Evolutionary conservation across 1,140 invertebrate species (phyloP).

Genomic region (Pogonomyrmex barbatus): DNA sequence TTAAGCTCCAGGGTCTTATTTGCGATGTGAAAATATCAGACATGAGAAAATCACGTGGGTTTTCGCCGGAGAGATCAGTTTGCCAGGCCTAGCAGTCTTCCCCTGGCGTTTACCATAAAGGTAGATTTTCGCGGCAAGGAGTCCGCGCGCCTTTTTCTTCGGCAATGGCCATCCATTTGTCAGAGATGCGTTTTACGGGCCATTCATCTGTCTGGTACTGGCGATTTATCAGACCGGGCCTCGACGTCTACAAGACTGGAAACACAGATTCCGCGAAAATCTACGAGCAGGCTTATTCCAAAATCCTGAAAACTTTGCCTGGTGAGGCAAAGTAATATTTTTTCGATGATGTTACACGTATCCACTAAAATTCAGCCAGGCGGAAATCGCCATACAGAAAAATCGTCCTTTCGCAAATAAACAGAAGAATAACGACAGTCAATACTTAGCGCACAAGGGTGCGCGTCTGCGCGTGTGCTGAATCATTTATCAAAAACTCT

Average conservation of each 20-base stretch:
- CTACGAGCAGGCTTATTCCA: constrained; percentile 44
- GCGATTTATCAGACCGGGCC: constrained; percentile 60
- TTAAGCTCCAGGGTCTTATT: constrained; percentile 1
- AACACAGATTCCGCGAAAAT: constrained; percentile 58
- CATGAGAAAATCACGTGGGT: constrained; percentile 27
- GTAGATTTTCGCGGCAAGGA: neutral
- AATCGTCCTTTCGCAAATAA: neutral
- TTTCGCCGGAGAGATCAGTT: constrained; percentile 37
- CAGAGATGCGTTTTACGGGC: constrained; percentile 62
- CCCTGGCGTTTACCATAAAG: constrained; percentile 51
- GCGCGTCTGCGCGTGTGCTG: neutral
- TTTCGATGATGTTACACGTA: neutral
- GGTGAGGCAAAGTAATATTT: constrained; percentile 31
- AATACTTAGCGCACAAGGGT: neutral
- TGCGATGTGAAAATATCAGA: constrained; percentile 13
- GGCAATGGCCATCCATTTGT: constrained; percentile 63
- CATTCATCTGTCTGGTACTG: constrained; percentile 56
- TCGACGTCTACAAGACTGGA: constrained; percentile 60
- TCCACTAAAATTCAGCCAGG: constrained; percentile 2
- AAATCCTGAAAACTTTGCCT: constrained; percentile 26
- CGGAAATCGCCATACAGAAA: neutral
- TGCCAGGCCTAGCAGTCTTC: constrained; percentile 30
- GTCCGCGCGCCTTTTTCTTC: constrained; percentile 50
- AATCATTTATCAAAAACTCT: constrained; percentile 58
- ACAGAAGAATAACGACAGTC: neutral